phyloP scores from a whole-genome alignment of 2,888 invertebrate genomes.

The Seira musarum region DNA sequence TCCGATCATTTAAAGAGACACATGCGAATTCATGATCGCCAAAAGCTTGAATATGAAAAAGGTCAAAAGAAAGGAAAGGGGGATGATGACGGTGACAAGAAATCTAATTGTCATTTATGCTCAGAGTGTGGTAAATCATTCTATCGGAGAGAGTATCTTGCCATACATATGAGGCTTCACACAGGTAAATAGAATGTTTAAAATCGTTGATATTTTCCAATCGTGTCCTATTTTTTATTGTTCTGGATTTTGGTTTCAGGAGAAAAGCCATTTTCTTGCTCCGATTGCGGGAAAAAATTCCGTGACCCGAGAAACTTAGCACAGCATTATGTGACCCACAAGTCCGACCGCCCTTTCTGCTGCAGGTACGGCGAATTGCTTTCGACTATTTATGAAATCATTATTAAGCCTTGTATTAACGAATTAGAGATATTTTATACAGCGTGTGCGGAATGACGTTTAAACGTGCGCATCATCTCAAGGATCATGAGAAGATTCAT shows the following conservation, averaged over 20 bases:
- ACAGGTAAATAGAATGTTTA: constrained; percentile 46
- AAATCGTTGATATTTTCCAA: neutral
- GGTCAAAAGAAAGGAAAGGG: neutral
- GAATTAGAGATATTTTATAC: too few relatives aligned
- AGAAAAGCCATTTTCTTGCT: constrained; percentile 38
- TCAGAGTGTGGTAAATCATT: constrained; percentile 58
- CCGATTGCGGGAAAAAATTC: constrained; percentile 50
- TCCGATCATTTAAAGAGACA: constrained; percentile 45
- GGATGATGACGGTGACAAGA: neutral
- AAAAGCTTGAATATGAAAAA: neutral
- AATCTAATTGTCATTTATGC: constrained; percentile 26
- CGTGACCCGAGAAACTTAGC: constrained; percentile 48
- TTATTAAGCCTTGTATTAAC: neutral
- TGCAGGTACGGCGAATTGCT: constrained; percentile 32
- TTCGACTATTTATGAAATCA: neutral
- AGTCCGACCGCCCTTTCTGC: constrained; percentile 57
- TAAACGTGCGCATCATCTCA: constrained; percentile 51
- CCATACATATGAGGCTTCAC: constrained; percentile 57
- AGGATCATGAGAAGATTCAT: constrained; percentile 56
- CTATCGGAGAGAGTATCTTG: constrained; percentile 50
- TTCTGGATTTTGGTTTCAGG: constrained; percentile 5
- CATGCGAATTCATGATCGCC: constrained; percentile 10
- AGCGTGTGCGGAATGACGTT: constrained; percentile 54
- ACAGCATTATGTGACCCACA: constrained; percentile 56
- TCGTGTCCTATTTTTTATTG: too few relatives aligned